Evolutionary conservation across 2,888 invertebrate genomes (phyloP), one percentile per base, ranked within the genome.

Genomic region (Pseudococcus jackbeardsleyi): DNA sequence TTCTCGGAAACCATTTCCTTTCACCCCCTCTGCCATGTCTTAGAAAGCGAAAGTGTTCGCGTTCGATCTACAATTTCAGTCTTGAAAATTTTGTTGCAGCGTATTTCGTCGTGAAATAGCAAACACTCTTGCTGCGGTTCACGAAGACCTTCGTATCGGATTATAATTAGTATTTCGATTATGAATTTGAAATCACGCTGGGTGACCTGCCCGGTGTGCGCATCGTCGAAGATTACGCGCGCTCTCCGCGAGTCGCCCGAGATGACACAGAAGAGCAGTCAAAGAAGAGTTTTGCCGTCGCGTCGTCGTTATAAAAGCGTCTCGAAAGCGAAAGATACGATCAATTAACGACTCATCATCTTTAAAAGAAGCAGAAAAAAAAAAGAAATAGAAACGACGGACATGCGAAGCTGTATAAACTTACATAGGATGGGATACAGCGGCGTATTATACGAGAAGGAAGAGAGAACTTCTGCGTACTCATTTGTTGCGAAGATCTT

Each of bases 91-190:
- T 26, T 26, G 8, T 22, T 26, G 0, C 2, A 22, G 19, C 59
- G 17, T 0, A 8, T 8, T 3, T 6, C 8, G 3, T 64, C 9
- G 19, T 64, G 64, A 22, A 19, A 64, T 8, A 64, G 7, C 64
- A 26, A 33, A 6, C 33, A 17, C 33, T 33, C 72, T 15, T 33
- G 33, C 42, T 6, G 26, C 39, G 33, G 39, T 17, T 0, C 11
- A 46, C 19, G 79, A 72, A 26, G 79, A 8, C 46, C 79, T 82
- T 82, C 79, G 46, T 19, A 46, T 82, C 46, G 79, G 46, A 82
- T 82, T 82, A 82, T 82, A 82, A 46, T 82, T 82, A n/a, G 46
- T 46, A 82, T 82, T 82, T 82, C 79, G 79, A 82, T 82, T 82
- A 42, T 42, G 46, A 82, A 82, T 46, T 46, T 82, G 46, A 82